These are phyloP conservation scores for Myoxocephalus aenaeus DNA, from an alignment of 2,797 vertebrate genomes.

Conservation along the genomic window DNA sequence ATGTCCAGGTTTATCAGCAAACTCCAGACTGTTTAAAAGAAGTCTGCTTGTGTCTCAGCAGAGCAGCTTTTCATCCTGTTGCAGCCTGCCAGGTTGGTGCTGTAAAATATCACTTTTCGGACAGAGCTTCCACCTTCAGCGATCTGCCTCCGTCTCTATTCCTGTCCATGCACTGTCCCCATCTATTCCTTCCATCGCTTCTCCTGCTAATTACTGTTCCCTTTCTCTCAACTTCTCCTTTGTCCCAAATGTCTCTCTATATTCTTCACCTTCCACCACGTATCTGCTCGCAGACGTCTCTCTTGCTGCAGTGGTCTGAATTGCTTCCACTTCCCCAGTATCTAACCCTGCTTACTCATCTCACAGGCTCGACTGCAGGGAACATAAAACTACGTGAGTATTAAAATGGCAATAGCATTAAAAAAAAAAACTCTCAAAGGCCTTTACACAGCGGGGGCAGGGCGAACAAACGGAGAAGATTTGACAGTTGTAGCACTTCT, in stretches of 20 bases:
- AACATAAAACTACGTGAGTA: constrained; percentile 2
- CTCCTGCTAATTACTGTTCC: constrained; percentile 50
- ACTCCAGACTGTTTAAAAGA: constrained; percentile 7
- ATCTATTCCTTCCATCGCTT: constrained; percentile 30
- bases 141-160: constrained; percentile 39
- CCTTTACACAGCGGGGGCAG: background rate
- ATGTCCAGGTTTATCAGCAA: constrained; percentile 24
- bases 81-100: constrained; percentile 33
- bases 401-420: constrained; percentile 28
- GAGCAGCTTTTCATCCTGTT: constrained; percentile 35
- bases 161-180: constrained; percentile 20
- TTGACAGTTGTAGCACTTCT: background rate
- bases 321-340: constrained; percentile 7
- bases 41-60: constrained; percentile 43
- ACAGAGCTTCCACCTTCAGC: constrained; percentile 40
- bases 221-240: constrained; percentile 18
- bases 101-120: constrained; percentile 26
- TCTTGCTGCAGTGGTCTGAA: constrained; percentile 28
- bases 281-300: constrained; percentile 30
- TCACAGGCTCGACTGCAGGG: constrained; percentile 19
- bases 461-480: background rate
- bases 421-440: constrained; percentile 4
- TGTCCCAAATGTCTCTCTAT: constrained; percentile 36
- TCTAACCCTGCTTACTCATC: constrained; percentile 9
- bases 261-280: constrained; percentile 20